phyloP scores from a whole-genome alignment of 2,888 invertebrate species.

The Xanthia togata region DNA sequence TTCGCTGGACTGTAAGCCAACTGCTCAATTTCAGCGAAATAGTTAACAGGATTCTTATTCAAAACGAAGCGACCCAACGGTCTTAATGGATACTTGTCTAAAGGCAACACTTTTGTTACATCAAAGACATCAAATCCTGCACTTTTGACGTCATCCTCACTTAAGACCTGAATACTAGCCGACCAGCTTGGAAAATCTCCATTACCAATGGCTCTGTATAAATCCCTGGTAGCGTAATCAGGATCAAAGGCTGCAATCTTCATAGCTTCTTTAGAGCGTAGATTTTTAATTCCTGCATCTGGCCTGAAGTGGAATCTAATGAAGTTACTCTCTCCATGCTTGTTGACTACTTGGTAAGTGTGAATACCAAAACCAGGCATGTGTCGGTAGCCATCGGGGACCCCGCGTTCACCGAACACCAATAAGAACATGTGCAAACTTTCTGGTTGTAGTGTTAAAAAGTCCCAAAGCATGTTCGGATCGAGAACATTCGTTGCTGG shows the following conservation, averaged over 20 bases:
- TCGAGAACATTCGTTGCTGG: slow-evolving; percentile 96
- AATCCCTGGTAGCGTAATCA: slow-evolving; percentile 95
- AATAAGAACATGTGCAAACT: slow-evolving; percentile 95
- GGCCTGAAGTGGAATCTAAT: slow-evolving; percentile 97
- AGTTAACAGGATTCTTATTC: slow-evolving; percentile 96
- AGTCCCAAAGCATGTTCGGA: slow-evolving; percentile 97
- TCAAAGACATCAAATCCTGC: slow-evolving; percentile 97
- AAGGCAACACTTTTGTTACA: slow-evolving; percentile 96
- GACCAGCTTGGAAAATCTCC: slow-evolving; percentile 94
- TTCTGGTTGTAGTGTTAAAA: slow-evolving; percentile 95
- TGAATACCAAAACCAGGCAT: slow-evolving; percentile 98
- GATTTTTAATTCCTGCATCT: slow-evolving; percentile 95
- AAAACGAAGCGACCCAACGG: slow-evolving; percentile 95
- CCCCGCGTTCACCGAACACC: slow-evolving; percentile 96
- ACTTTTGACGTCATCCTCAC: slow-evolving; percentile 93
- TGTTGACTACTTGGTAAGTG: slow-evolving; percentile 96
- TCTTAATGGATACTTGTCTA: slow-evolving; percentile 94
- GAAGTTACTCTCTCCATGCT: slow-evolving; percentile 92
- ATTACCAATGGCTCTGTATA: slow-evolving; percentile 95
- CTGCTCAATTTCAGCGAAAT: slow-evolving; percentile 98
- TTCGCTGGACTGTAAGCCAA: slow-evolving; percentile 96
- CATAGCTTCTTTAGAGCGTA: slow-evolving; percentile 92
- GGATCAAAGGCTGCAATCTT: slow-evolving; percentile 94
- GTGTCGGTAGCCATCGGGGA: slow-evolving; percentile 96
- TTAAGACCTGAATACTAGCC: slow-evolving; percentile 95